Base-by-base conservation (phyloP, 1,140 invertebrate genomes). In the Paralvinella palmiformis region DNA sequence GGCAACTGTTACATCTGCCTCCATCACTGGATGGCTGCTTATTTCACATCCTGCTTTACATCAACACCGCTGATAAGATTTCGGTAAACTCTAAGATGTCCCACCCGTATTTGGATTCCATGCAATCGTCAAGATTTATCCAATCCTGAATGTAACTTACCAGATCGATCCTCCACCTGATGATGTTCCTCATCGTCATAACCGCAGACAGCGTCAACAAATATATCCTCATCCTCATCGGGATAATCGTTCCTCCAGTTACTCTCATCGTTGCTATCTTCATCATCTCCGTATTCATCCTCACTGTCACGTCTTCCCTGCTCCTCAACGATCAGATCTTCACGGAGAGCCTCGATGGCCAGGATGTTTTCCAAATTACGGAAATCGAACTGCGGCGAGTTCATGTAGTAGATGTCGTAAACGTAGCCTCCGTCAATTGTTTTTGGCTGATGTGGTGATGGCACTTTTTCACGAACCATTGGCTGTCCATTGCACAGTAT, bases 211-310 rank as follows among this genome's bases (percentile, higher is more conserved):
- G n/a, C n/a, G n/a, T n/a, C n/a, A n/a, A n/a, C n/a, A n/a, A n/a
- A n/a, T n/a, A n/a, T n/a, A n/a, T n/a, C n/a, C n/a, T n/a, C n/a
- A 65, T 77, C 75, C 64, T 76, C 73, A 63, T 78, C 75, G 7
- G 77, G 77, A 61, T 78, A 79, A 64, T 78, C 76, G 70, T 78
- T 78, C 56, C 77, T 75, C 76, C 76, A 79, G 68, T 79, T 79
- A 50, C 56, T 64, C 55, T 79, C 77, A 53, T 74, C 76, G 68
- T 79, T 77, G 59, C 73, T 74, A 61, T 78, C 75, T 66, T 77
- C 75, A 44, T 75, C 73, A 62, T 79, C 74, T 35, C 68, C 72
- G 48, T 75, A 74, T 10, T 71, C 61, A 10, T 73, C 68, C 31
- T 68, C 62, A 44, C 71, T 66, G 17, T 62, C 61, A 56, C 37